A percentile compares a stretch with the other conserved stretches of the same genome.
These are phyloP conservation scores for Redunca redunca DNA, from an alignment of 2,113 vertebrate genomes.

Conservation along the genomic window DNA sequence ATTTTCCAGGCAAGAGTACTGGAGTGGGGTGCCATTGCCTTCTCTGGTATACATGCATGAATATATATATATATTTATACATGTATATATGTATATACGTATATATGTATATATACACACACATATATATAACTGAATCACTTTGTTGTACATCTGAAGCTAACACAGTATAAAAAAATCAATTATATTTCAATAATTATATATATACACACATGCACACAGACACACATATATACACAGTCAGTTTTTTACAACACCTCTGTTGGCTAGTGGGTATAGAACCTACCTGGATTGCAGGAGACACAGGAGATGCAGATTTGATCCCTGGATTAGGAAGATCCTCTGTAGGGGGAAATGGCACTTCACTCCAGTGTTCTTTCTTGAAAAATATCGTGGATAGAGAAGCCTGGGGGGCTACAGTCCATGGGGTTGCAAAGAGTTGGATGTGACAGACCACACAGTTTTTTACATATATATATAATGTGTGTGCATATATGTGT, in stretches of 20 bases:
- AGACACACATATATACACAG: neutral
- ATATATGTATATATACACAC: too few relatives aligned
- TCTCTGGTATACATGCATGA: too few relatives aligned
- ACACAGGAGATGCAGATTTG: neutral
- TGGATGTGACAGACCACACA: neutral
- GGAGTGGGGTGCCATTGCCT: too few relatives aligned
- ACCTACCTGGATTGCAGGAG: neutral
- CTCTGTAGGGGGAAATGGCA: neutral
- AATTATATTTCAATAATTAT: too few relatives aligned
- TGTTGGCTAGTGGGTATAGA: neutral
- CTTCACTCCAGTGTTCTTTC: neutral
- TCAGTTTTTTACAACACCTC: neutral
- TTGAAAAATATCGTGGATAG: neutral
- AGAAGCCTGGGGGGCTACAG: neutral
- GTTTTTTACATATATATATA: neutral
- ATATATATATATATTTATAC: too few relatives aligned
- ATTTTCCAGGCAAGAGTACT: too few relatives aligned
- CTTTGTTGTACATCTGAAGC: too few relatives aligned
- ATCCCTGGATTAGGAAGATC: neutral
- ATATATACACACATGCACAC: neutral
- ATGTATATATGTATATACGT: too few relatives aligned
- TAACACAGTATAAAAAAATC: too few relatives aligned
- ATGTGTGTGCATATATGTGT: rapidly evolving
- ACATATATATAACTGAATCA: too few relatives aligned
- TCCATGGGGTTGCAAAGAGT: neutral